phyloP scores from a whole-genome alignment of 2,888 invertebrate genomes.

The Philaethria dido region DNA sequence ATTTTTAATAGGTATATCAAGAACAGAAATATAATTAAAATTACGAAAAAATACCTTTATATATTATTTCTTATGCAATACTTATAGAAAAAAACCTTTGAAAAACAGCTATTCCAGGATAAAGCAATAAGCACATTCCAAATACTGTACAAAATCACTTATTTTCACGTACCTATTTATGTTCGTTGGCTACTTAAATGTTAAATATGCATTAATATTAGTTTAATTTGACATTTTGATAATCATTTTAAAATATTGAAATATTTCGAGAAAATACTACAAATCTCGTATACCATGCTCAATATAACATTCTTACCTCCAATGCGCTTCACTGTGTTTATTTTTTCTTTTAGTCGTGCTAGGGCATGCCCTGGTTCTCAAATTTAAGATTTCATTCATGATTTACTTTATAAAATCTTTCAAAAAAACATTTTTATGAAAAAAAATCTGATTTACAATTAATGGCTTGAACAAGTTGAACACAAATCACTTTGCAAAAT shows the following conservation, averaged over 20 bases:
- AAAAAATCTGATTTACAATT: not conserved
- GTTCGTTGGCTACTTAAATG: not conserved
- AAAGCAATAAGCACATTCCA: slow-evolving; percentile 20
- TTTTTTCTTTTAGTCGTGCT: slow-evolving; percentile 33
- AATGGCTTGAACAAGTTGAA: not conserved
- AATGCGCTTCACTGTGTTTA: slow-evolving; percentile 41
- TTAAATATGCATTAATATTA: not conserved
- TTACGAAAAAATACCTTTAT: not conserved
- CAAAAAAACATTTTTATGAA: not conserved
- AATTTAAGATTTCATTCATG: slow-evolving; percentile 33
- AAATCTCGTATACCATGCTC: slow-evolving; percentile 44
- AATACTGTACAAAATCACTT: not conserved
- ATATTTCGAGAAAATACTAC: not conserved
- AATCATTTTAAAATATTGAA: not conserved
- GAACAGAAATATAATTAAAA: too few relatives aligned
- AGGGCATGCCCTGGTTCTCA: slow-evolving; percentile 10
- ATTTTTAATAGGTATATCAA: too few relatives aligned
- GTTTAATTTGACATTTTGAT: slow-evolving; percentile 9
- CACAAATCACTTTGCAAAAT: too few relatives aligned
- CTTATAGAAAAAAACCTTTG: slow-evolving; percentile 11
- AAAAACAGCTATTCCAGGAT: not conserved
- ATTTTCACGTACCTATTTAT: slow-evolving; percentile 11
- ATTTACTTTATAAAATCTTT: not conserved
- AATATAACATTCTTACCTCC: slow-evolving; percentile 44
- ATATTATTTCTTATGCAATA: not conserved